Evolutionary conservation across 2,113 vertebrate species (phyloP).

Genomic region (Corythoichthys haematopterus): DNA sequence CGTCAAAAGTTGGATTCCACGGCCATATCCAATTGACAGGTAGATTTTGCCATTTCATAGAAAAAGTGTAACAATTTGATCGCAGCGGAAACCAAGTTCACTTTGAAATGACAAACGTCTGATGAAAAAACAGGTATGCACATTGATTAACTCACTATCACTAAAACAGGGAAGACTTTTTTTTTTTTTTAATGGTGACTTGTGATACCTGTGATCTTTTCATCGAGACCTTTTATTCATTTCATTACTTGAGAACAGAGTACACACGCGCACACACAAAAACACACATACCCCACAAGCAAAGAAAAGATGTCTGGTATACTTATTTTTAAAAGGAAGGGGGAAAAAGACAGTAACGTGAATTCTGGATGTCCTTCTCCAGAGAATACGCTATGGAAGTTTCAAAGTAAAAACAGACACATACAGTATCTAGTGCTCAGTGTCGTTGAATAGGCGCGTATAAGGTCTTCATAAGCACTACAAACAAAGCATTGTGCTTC

Average conservation of each 20-base stretch:
- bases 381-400: slow-evolving; percentile 67
- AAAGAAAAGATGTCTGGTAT: slow-evolving; percentile 68
- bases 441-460: slow-evolving; percentile 65
- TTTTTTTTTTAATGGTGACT: slow-evolving; percentile 52
- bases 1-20: slow-evolving; percentile 60
- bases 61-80: neutral
- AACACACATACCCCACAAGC: slow-evolving; percentile 63
- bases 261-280: slow-evolving; percentile 49
- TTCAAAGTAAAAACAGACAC: slow-evolving; percentile 63
- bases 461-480: slow-evolving; percentile 68
- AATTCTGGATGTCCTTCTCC: slow-evolving; percentile 67
- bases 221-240: slow-evolving; percentile 51
- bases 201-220: slow-evolving; percentile 53
- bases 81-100: slow-evolving; percentile 61
- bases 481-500: slow-evolving; percentile 34
- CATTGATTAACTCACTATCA: slow-evolving; percentile 46
- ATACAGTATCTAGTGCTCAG: slow-evolving; percentile 58
- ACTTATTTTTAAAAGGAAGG: slow-evolving; percentile 55
- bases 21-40: neutral
- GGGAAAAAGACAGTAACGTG: slow-evolving; percentile 61
- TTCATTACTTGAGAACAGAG: slow-evolving; percentile 50
- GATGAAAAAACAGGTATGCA: slow-evolving; percentile 57
- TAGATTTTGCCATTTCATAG: neutral
- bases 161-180: slow-evolving; percentile 41
- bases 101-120: slow-evolving; percentile 61